A percentile compares a stretch with the other conserved stretches of the same genome.
These are phyloP conservation scores for Gallinago media DNA, from an alignment of 2,113 vertebrate species.

Conservation along the genomic window DNA sequence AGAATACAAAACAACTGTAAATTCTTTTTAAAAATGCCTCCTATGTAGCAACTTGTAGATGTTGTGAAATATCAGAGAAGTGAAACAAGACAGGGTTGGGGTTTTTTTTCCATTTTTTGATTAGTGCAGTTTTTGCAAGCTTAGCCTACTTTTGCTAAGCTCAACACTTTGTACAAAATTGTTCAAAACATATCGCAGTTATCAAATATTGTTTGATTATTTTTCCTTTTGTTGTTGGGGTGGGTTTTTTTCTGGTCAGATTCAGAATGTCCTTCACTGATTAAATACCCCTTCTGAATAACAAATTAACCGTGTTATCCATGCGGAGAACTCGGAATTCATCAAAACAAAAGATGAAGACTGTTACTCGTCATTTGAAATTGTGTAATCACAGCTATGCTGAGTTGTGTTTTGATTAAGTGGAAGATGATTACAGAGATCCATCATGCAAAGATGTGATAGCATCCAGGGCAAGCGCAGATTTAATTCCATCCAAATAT, in stretches of 20 bases:
- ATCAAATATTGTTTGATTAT: not conserved
- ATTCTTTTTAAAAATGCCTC: not conserved
- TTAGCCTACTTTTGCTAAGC: not conserved
- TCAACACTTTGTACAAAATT: not conserved
- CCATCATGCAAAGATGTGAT: not conserved
- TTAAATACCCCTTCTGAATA: slow-evolving; percentile 35
- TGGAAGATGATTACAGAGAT: slow-evolving; percentile 30
- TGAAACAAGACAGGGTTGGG: not conserved
- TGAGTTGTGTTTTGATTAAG: slow-evolving; percentile 50
- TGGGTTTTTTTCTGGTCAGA: not conserved
- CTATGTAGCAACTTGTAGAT: not conserved
- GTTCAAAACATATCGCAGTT: not conserved
- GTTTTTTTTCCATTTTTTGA: not conserved
- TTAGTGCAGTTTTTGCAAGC: not conserved
- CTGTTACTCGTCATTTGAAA: slow-evolving; percentile 22
- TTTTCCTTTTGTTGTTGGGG: not conserved
- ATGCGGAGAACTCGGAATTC: not conserved
- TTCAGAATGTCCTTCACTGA: not conserved
- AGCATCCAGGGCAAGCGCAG: not conserved
- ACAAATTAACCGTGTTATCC: not conserved
- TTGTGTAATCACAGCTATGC: slow-evolving; percentile 38
- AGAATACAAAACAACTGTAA: slow-evolving; percentile 34
- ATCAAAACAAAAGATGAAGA: slow-evolving; percentile 20
- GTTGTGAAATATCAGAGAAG: not conserved
- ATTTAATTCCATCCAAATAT: not conserved